Base-by-base conservation (phyloP, 2,888 invertebrate genomes). In the Eristalis tenax region DNA sequence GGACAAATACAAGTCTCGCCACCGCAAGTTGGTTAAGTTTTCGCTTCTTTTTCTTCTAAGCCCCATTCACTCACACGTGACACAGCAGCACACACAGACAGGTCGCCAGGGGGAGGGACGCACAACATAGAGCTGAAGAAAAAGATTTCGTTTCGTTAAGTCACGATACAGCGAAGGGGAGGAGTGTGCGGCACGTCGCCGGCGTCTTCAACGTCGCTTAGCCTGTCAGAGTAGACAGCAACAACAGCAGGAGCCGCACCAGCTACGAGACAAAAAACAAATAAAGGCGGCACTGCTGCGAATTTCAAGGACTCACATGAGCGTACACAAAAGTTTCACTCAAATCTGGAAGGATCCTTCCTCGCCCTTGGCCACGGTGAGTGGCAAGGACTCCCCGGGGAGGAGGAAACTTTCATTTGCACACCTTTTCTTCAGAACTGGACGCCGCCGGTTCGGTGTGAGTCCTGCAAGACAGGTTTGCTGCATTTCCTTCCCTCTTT, bases 291-390 rank as follows among this genome's bases (percentile, higher is more conserved):
- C 43, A 68, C 38, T 69, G 2, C 15, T n/a, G 68, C 40, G 50
- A 50, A 28, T 80, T 77, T 78, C 82, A 86, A 86, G 82, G 82
- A 78, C 74, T 82, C 68, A 32, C 43, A 23, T 59, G 26, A 28
- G 18, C 6, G 11, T 22, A 71, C 57, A n/a, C 15, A 40, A 71
- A 73, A 74, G 26, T 56, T 32, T 23, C 28, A 38, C 59, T 75
- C 28, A 70, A 84, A 84, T 80, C 68, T 76, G 61, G 40, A 40
- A 23, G 63, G 64, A 73, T 64, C 70, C 43, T 18, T 1, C 15
- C 50, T 18, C 18, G 1, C 1, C 50, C 2, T 50, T n/a, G 43
- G n/a, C 43, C 43, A n/a, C n/a, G 3, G 15, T 43, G 43, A 43
- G n/a, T 50, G 43, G 18, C 43, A 59, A n/a, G 23, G 23, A 23